Conservation (phyloP, 2,888 invertebrate species). For the Tachina fera region DNA sequence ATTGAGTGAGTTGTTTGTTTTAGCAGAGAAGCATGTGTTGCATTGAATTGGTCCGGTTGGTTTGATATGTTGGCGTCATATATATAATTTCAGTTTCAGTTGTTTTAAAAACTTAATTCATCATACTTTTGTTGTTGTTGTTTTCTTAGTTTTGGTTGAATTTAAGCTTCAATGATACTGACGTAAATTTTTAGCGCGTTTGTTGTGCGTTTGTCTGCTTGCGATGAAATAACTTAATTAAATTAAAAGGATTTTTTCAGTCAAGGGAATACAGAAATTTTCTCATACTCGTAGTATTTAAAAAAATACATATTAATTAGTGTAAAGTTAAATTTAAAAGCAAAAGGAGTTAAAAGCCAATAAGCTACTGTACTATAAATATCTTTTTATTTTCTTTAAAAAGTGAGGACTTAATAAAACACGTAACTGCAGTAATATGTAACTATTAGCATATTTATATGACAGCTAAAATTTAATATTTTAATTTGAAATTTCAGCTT, state of each 20-base stretch:
- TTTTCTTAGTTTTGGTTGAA: conserved; percentile 21
- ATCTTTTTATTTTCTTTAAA: no score
- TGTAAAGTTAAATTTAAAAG: neutral
- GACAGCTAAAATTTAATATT: no score
- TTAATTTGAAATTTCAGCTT: neutral
- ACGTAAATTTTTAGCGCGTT: neutral
- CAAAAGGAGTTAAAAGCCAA: neutral
- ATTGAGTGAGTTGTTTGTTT: conserved; percentile 61
- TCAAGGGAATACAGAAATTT: neutral
- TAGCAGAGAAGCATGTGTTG: conserved; percentile 58
- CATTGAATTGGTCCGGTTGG: conserved; percentile 65
- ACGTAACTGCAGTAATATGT: no score
- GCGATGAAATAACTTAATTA: conserved; percentile 32
- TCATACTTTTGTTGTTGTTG: conserved; percentile 42
- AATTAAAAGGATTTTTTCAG: conserved; percentile 39
- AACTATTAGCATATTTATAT: no score
- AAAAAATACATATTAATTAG: neutral
- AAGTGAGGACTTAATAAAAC: no score
- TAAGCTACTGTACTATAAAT: no score
- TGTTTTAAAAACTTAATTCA: conserved; percentile 70
- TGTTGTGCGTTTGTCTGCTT: neutral
- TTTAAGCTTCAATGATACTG: conserved; percentile 57
- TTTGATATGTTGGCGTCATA: conserved; percentile 67
- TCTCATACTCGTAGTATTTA: neutral
- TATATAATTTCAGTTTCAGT: conserved; percentile 62